Evolutionary conservation across 1,140 invertebrate species (phyloP), one percentile per base, ranked within the genome.

Genomic region (Lamellibrachia luymesi): DNA sequence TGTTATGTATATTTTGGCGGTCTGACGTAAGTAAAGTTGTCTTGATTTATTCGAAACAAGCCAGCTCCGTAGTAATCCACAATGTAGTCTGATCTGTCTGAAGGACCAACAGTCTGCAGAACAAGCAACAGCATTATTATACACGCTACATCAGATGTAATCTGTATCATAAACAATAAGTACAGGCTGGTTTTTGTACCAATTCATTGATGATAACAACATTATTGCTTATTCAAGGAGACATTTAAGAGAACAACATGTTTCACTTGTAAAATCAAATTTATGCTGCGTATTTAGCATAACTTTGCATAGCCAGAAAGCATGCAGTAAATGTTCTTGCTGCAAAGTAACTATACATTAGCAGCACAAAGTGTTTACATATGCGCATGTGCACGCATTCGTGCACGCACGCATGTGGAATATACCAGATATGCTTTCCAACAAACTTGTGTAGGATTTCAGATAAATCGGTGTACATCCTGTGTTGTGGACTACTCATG

Each of bases 11-110:
- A 91, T 51, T 93, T 56, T n/a, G 92, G 98, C 92, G 97, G 98
- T 94, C 98, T 97, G 95, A 98, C 97, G 95, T 97, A 98, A 4
- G 98, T 99, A 94, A 97, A 97, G 96, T 99, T 98, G 96, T 99
- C 97, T 96, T 98, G 98, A 91, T 97, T 97, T 91, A 99, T 96
- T 93, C 98, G 98, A 91, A 97, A 97, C 51, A 99, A 97, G 91
- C 97, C 97, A 92, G 96, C 95, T 90, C 99, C 99, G 97, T 98
- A 99, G 96, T 98, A 99, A 94, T 98, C 98, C 95, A 99, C 98
- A 0, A 99, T 97, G 97, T 99, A 99, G 94, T 98, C 97, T n/a
- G 99, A 99, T 64, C 99, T 99, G 97, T 99, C 99, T 13, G 98
- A 98, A 91, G 99, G 99, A 17, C 98, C 98, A 64, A 99, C 98